phyloP scores from a whole-genome alignment of 2,888 invertebrate species.

The Seladonia tumulorum region DNA sequence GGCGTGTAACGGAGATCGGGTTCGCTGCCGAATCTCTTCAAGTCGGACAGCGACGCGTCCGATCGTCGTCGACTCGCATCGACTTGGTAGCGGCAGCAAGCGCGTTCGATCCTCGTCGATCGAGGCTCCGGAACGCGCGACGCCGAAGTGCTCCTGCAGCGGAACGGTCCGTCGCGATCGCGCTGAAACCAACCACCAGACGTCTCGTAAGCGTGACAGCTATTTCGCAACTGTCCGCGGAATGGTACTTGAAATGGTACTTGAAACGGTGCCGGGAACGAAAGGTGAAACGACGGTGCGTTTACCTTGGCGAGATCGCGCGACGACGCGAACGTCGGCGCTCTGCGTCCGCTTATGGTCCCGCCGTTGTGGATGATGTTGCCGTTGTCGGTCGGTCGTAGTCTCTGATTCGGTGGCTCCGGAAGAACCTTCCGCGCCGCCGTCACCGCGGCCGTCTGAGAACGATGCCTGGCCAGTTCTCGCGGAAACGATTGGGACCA shows the following conservation, averaged over 20 bases:
- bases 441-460: conserved; percentile 70
- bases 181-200: conserved; percentile 67
- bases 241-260: too few relatives aligned
- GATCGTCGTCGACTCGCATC: conserved; percentile 73
- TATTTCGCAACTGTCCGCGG: background rate
- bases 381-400: conserved; percentile 93
- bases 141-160: conserved; percentile 76
- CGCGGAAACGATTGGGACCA: conserved; percentile 81
- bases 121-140: conserved; percentile 72
- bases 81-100: conserved; percentile 70
- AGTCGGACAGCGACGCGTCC: conserved; percentile 75
- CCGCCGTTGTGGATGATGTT: conserved; percentile 93
- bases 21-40: conserved; percentile 90
- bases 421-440: conserved; percentile 88
- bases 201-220: background rate
- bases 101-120: conserved; percentile 60
- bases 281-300: background rate
- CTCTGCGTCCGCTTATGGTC: conserved; percentile 90
- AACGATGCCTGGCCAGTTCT: conserved; percentile 74
- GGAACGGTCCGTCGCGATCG: conserved; percentile 70
- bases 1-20: conserved; percentile 87
- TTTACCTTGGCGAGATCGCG: conserved; percentile 81
- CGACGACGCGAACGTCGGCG: conserved; percentile 80
- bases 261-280: too few relatives aligned
- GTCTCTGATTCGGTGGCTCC: conserved; percentile 88